Evolutionary conservation across 1,140 invertebrate species (phyloP).

Genomic region (fruit fly (Drosophila melanogaster)): Release_6_plus_ISO1_MT NT_033779.5:13352501-13353000

Average conservation of each 20-base stretch:
- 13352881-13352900: conserved; percentile 90
- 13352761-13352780: neutral
- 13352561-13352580: conserved; percentile 87
- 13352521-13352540: conserved; percentile 87
- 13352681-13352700: too few relatives aligned
- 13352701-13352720: too few relatives aligned
- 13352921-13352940: conserved; percentile 94
- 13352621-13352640: conserved; percentile 92
- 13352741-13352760: neutral
- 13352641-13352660: too few relatives aligned
- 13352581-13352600: conserved; percentile 95
- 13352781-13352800: conserved; percentile 82
- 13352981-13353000: conserved; percentile 96
- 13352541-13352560: conserved; percentile 88
- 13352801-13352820: conserved; percentile 91
- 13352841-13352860: conserved; percentile 30
- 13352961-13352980: conserved; percentile 91
- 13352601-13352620: conserved; percentile 97
- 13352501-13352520: conserved; percentile 88
- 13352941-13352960: conserved; percentile 90
- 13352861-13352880: conserved; percentile 61
- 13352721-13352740: too few relatives aligned
- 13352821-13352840: conserved; percentile 86
- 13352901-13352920: conserved; percentile 94
- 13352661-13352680: too few relatives aligned